phyloP scores from a whole-genome alignment of 2,113 vertebrate genomes.

The Elanus axillaris region DNA sequence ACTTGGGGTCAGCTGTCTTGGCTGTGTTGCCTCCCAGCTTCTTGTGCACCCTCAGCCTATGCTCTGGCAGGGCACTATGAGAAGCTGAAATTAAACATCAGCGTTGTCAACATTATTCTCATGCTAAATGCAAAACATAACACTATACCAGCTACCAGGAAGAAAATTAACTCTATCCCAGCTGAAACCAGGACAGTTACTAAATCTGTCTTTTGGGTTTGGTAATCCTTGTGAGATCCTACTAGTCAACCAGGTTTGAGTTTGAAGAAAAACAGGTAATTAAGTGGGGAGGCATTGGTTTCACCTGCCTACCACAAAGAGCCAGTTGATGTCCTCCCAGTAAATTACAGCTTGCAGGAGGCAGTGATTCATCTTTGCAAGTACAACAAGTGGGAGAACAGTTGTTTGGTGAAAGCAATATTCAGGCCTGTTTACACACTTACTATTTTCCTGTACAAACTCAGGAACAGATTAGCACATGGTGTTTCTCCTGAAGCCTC shows the following conservation, averaged over 20 bases:
- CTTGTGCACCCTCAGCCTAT: no score
- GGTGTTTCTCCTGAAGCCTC: background rate
- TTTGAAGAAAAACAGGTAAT: constrained; percentile 48
- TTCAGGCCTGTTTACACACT: background rate
- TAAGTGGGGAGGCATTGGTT: constrained; percentile 41
- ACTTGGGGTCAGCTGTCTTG: no score
- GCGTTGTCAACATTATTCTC: no score
- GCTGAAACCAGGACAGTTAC: background rate
- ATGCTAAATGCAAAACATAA: no score
- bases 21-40: no score
- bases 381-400: background rate
- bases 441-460: background rate
- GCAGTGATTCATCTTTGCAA: constrained; percentile 11
- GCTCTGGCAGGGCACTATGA: no score
- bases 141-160: no score
- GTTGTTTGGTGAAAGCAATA: background rate
- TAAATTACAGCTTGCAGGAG: constrained; percentile 47
- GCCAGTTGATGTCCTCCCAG: background rate
- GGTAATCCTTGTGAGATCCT: background rate
- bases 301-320: constrained; percentile 18
- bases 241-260: background rate
- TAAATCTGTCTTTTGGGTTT: background rate
- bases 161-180: no score
- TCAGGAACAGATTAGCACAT: background rate
- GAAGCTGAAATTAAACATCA: no score